Evolutionary conservation across 2,797 vertebrate species (phyloP), one percentile per base, ranked within the genome.

Genomic region (Poecilia velifera): DNA sequence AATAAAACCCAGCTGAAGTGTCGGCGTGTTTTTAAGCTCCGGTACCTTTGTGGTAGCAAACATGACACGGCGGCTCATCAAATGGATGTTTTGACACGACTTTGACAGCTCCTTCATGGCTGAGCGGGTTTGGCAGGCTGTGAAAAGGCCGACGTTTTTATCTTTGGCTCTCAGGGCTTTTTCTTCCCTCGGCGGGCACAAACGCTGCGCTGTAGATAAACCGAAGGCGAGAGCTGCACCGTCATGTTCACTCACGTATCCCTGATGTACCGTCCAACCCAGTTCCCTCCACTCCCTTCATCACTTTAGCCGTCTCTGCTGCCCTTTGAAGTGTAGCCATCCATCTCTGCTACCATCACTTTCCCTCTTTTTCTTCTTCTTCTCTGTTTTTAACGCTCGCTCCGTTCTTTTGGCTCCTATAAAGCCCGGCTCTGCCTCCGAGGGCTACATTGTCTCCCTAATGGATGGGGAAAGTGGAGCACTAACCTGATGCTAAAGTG

Each of bases 401-500:
- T 70, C 34, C 74, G 76, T 78, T 80, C 90, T 89, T 87, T 87
- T 85, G 83, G 82, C 86, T 88, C 85, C 82, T 83, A 83, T 87
- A 88, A 88, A 87, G 83, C 88, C 64, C 49, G 7, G 34, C 87
- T 84, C 90, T 79, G 80, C 87, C 93, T 92, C 91, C 31, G 76
- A 90, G 90, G 91, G 90, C 87, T 86, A 88, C 89, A 91, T 93
- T 88, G 91, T 91, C 86, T 92, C 92, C 88, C 88, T 94, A 95
- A 94, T 94, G 94, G 92, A 94, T 85, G 87, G 87, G 87, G 82
- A 93, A 90, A 94, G 93, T 94, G 88, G 88, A 94, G 89, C 92
- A 88, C 92, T 93, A 95, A 92, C 94, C 91, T 90, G 86, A 90
- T 92, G 86, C 88, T 92, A 90, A 93, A 95, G 94, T 93, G 92